phyloP scores from a whole-genome alignment of 2,113 vertebrate genomes.

The Tyto alba region DNA sequence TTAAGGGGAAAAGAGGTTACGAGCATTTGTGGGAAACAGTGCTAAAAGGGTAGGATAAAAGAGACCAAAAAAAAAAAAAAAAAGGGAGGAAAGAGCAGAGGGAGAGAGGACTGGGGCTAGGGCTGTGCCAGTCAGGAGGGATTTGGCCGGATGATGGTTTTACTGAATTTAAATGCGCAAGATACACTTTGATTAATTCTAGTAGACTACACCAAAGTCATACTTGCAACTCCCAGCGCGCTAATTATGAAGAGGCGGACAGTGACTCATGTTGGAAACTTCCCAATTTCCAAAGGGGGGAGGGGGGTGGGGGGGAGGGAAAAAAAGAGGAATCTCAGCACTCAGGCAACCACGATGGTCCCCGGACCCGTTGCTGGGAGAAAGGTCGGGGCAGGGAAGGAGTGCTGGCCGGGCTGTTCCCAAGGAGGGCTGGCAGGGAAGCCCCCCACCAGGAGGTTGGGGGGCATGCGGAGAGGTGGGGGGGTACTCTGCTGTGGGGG shows the following conservation, averaged over 20 bases:
- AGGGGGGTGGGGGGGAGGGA: no score
- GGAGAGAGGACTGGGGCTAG: neutral
- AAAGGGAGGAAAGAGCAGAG: neutral
- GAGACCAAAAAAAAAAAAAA: neutral
- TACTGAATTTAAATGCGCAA: neutral
- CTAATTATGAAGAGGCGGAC: slow-evolving; percentile 44
- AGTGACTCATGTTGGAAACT: slow-evolving; percentile 69
- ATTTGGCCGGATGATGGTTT: slow-evolving; percentile 30
- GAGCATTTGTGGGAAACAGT: neutral
- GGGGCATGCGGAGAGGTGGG: neutral
- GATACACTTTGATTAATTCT: slow-evolving; percentile 57
- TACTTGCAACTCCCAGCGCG: slow-evolving; percentile 19
- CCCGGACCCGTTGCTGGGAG: accelerated
- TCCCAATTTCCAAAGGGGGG: neutral
- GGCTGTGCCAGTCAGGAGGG: slow-evolving; percentile 13
- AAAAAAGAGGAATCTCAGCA: neutral
- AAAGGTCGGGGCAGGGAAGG: neutral
- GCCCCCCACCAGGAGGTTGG: neutral
- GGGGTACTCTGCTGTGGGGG: neutral
- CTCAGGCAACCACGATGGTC: neutral
- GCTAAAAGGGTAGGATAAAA: neutral
- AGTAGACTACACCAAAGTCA: slow-evolving; percentile 23
- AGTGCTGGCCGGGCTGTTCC: neutral
- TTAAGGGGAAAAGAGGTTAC: neutral
- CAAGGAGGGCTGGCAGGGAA: neutral